These are phyloP conservation scores for Agrypnia vestita DNA, from an alignment of 1,140 invertebrate species.

Conservation along the genomic window DNA sequence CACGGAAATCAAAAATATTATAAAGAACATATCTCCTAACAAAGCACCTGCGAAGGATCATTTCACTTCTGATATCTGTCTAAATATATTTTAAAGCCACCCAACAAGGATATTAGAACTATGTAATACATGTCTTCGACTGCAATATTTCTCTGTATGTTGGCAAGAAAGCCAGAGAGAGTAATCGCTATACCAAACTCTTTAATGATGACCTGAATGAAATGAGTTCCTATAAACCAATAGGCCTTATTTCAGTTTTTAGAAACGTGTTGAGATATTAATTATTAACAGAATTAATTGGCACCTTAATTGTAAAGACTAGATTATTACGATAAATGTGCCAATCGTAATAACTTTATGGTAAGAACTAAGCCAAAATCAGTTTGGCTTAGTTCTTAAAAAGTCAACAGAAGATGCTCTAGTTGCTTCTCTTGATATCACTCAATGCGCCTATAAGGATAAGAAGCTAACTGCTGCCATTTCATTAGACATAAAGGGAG, in stretches of 20 bases:
- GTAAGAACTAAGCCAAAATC: background rate
- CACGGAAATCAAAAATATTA: no score
- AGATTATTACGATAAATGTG: no score
- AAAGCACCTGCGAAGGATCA: no score
- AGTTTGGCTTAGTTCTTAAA: background rate
- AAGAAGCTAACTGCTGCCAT: no score
- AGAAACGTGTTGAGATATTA: background rate
- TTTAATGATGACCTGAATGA: background rate
- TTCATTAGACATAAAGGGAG: conserved; percentile 62
- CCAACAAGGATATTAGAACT: no score
- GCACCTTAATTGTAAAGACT: background rate
- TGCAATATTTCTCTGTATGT: background rate
- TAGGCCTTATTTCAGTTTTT: conserved; percentile 21
- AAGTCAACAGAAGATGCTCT: conserved; percentile 24
- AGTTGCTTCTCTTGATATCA: background rate
- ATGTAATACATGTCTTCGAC: background rate
- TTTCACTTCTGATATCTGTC: no score
- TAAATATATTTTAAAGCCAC: no score
- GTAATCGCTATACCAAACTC: background rate
- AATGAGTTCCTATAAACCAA: background rate
- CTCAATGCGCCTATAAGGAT: background rate
- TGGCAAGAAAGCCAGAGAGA: background rate
- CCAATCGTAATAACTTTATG: no score
- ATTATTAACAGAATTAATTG: conserved; percentile 1
- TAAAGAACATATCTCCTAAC: no score